A percentile compares a stretch with the other conserved stretches of the same genome.
Conservation (phyloP, 1,140 invertebrate species). For the Drosophila azteca region DNA sequence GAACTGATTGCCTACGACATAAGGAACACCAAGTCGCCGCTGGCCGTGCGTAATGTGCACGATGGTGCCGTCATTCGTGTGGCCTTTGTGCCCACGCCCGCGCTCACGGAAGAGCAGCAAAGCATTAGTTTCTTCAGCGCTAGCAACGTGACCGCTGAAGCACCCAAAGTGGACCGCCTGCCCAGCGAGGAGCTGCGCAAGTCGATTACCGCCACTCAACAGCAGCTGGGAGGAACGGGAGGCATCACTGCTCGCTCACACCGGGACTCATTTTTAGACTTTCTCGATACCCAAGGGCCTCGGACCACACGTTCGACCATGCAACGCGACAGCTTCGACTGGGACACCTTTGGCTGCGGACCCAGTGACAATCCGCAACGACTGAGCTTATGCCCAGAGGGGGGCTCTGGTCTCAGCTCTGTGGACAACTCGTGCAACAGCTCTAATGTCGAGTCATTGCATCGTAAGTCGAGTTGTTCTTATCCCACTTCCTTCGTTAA, state of each 20-base stretch:
- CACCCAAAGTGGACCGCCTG: slow-evolving; percentile 26
- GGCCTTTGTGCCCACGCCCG: slow-evolving; percentile 67
- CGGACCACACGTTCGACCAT: slow-evolving; percentile 52
- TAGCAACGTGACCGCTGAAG: slow-evolving; percentile 37
- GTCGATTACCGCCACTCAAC: slow-evolving; percentile 47
- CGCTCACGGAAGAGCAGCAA: slow-evolving; percentile 45
- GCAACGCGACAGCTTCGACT: slow-evolving; percentile 76
- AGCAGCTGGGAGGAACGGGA: slow-evolving; percentile 17
- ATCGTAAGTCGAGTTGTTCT: slow-evolving; percentile 35
- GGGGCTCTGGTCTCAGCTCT: slow-evolving; percentile 23
- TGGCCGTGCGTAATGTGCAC: slow-evolving; percentile 60
- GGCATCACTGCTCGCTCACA: slow-evolving; percentile 24
- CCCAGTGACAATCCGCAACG: slow-evolving; percentile 36
- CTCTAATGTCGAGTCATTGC: slow-evolving; percentile 46
- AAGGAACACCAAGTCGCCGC: slow-evolving; percentile 59
- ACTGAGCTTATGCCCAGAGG: slow-evolving; percentile 30
- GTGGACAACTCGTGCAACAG: slow-evolving; percentile 31
- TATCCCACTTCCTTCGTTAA: not conserved
- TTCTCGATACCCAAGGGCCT: slow-evolving; percentile 63
- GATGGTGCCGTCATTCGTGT: slow-evolving; percentile 66
- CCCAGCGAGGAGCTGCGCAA: slow-evolving; percentile 64
- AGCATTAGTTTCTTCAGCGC: slow-evolving; percentile 52
- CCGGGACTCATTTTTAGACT: slow-evolving; percentile 79
- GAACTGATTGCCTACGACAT: slow-evolving; percentile 80
- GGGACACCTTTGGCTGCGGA: slow-evolving; percentile 60